Evolutionary conservation across 2,113 vertebrate species (phyloP).

Genomic region (Gobiocypris rarus): DNA sequence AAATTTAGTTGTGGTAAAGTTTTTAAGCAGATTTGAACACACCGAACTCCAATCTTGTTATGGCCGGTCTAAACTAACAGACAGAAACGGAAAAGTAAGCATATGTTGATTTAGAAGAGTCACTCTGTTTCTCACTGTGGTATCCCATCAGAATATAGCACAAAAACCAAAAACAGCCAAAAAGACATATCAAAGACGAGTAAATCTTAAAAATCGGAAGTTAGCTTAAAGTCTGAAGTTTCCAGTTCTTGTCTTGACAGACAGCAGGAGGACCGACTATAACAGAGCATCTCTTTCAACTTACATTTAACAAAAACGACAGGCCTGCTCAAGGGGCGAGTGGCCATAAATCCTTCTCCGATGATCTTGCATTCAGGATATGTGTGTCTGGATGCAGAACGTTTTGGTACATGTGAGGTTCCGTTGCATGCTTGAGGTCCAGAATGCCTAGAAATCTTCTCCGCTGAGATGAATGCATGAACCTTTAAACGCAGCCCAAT

Average conservation of each 20-base stretch:
- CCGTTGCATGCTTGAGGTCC: background rate
- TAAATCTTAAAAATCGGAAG: conserved; percentile 12
- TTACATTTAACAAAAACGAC: conserved; percentile 27
- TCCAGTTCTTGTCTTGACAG: conserved; percentile 12
- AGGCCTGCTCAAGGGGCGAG: background rate
- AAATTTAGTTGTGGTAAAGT: background rate
- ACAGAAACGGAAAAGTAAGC: background rate
- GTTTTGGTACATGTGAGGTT: background rate
- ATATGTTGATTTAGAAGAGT: background rate
- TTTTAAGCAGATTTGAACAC: background rate
- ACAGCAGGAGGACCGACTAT: conserved; percentile 13
- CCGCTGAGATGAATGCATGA: background rate
- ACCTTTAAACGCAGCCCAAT: conserved; percentile 18
- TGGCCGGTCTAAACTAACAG: background rate
- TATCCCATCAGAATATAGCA: background rate
- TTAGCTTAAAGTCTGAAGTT: background rate
- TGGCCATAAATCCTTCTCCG: conserved; percentile 11
- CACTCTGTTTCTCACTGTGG: background rate
- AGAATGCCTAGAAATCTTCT: conserved; percentile 6
- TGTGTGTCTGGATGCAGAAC: background rate
- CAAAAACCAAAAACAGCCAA: too few relatives aligned
- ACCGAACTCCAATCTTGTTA: background rate
- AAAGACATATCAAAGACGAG: too few relatives aligned
- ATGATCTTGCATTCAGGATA: conserved; percentile 5
- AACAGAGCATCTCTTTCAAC: conserved; percentile 1